Percentiles rank a stretch among this genome's conserved stretches.
These are phyloP conservation scores for Ormyrus rosae DNA, from an alignment of 2,888 invertebrate genomes.

Conservation along the genomic window DNA sequence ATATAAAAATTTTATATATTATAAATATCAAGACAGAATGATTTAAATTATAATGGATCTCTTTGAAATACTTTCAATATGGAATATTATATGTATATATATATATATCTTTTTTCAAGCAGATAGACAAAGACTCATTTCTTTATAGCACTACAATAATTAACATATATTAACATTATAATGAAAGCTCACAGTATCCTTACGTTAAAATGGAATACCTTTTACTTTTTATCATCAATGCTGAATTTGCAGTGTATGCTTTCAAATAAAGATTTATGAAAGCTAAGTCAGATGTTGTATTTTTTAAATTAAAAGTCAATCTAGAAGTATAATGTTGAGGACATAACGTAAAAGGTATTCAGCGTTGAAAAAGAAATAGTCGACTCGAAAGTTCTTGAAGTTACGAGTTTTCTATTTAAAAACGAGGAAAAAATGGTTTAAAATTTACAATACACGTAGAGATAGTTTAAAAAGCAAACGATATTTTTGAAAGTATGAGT, in stretches of 20 bases:
- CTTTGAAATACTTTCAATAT: not conserved
- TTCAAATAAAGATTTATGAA: not conserved
- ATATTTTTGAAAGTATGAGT: too few species aligned
- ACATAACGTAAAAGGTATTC: slow-evolving; percentile 8
- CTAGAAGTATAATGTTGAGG: not conserved
- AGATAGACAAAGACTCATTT: not conserved
- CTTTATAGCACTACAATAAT: not conserved
- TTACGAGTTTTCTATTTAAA: too few species aligned
- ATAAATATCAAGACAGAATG: too few species aligned
- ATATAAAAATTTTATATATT: slow-evolving; percentile 1
- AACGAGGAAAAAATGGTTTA: too few species aligned
- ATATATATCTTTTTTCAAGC: not conserved
- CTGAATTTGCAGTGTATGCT: too few species aligned
- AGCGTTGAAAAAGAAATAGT: not conserved
- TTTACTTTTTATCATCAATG: slow-evolving; percentile 14
- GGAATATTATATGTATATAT: not conserved
- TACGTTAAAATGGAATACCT: not conserved
- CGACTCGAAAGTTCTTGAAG: not conserved
- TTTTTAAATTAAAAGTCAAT: not conserved
- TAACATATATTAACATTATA: not conserved
- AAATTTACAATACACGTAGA: too few species aligned
- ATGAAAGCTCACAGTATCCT: slow-evolving; percentile 25
- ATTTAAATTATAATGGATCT: not conserved
- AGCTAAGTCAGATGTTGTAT: not conserved
- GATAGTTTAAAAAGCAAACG: too few species aligned